Evolutionary conservation across 2,888 invertebrate species (phyloP).

Genomic region (Xanthorhoe spadicearia): DNA sequence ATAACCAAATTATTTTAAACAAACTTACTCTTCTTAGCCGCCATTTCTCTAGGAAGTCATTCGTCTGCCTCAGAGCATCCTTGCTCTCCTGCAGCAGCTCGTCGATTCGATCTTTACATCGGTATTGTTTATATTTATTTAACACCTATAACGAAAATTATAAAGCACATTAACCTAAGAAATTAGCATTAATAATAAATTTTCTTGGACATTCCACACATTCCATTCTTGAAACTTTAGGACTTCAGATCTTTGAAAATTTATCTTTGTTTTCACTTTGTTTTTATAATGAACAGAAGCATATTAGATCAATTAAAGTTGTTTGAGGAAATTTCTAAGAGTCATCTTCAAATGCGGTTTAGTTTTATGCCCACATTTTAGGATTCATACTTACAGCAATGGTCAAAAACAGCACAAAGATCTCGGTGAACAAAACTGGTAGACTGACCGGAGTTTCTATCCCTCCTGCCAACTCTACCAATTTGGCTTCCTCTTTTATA

Average conservation of each 20-base stretch:
- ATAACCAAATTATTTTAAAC: too few species aligned
- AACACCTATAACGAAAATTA: slow-evolving; percentile 58
- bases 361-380: too few species aligned
- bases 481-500: slow-evolving; percentile 57
- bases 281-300: too few species aligned
- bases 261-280: too few species aligned
- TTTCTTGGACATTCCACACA: too few species aligned
- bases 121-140: slow-evolving; percentile 62
- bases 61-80: slow-evolving; percentile 64
- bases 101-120: slow-evolving; percentile 63
- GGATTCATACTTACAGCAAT: slow-evolving; percentile 56
- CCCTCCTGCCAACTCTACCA: slow-evolving; percentile 34
- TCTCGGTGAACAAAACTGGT: slow-evolving; percentile 58
- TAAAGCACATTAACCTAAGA: neutral
- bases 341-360: too few species aligned
- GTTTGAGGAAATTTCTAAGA: too few species aligned
- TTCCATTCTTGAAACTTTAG: too few species aligned
- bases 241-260: too few species aligned
- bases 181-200: too few species aligned
- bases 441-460: slow-evolving; percentile 54
- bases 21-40: slow-evolving; percentile 60
- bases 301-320: too few species aligned
- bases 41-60: slow-evolving; percentile 73
- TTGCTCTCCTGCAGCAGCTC: slow-evolving; percentile 68
- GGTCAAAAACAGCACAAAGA: slow-evolving; percentile 58